Evolutionary conservation across 2,888 invertebrate genomes (phyloP).

Genomic region (Nezara viridula): DNA sequence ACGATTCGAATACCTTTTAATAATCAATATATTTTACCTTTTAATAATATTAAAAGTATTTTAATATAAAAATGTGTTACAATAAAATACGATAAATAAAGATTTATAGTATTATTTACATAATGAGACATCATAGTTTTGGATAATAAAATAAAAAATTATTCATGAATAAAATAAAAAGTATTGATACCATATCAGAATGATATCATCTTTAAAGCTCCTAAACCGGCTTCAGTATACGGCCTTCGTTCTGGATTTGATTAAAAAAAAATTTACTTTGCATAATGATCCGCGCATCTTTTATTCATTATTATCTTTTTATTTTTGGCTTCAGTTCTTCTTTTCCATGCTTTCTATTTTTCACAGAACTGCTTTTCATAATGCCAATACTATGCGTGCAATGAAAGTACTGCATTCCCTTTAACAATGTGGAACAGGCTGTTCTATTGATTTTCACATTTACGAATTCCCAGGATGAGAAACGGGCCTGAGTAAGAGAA

Average conservation of each 20-base stretch:
- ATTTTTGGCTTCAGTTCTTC: background rate
- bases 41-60: too few relatives aligned
- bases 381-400: slow-evolving; percentile 5
- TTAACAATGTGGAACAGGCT: background rate
- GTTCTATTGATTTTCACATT: slow-evolving; percentile 27
- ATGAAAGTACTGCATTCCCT: slow-evolving; percentile 1
- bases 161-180: too few relatives aligned
- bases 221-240: background rate
- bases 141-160: too few relatives aligned
- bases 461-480: background rate
- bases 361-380: background rate
- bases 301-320: background rate
- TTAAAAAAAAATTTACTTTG: background rate
- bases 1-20: too few relatives aligned
- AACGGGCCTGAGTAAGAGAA: background rate
- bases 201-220: too few relatives aligned
- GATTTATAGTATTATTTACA: too few relatives aligned
- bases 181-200: too few relatives aligned
- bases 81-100: too few relatives aligned
- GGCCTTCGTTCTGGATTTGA: background rate
- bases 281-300: background rate
- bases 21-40: too few relatives aligned
- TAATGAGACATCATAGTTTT: too few relatives aligned
- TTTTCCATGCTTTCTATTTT: slow-evolving; percentile 29
- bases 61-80: too few relatives aligned